Conservation (phyloP, 2,113 vertebrate species). For the Salvator merianae region DNA sequence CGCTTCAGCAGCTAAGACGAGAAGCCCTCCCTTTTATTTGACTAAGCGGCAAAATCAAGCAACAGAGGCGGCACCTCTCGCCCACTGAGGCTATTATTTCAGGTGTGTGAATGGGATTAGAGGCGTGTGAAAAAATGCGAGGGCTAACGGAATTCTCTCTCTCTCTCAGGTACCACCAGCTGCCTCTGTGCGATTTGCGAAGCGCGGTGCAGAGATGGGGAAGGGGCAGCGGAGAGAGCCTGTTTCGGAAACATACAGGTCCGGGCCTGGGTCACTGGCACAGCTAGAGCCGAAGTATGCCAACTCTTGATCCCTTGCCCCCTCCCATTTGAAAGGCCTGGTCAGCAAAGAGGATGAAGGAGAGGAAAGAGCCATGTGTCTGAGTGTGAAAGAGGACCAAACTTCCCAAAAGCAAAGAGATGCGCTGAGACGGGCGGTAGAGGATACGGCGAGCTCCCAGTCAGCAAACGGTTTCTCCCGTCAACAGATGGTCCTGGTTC, state of each 20-base stretch:
- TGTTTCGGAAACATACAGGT: no score
- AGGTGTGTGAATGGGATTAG: constrained; percentile 80
- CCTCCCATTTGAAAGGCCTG: constrained; percentile 76
- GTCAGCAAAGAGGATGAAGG: background rate
- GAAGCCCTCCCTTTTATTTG: background rate
- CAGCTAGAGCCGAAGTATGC: no score
- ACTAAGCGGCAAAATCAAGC: background rate
- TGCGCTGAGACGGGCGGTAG: background rate
- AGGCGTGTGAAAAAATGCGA: constrained; percentile 55
- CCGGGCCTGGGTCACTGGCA: no score
- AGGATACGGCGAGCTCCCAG: background rate
- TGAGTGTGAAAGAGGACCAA: constrained; percentile 80
- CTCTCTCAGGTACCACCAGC: constrained; percentile 42
- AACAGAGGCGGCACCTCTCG: constrained; percentile 64
- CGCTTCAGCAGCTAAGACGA: background rate
- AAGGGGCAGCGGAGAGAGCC: no score
- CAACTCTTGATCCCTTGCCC: constrained; percentile 56
- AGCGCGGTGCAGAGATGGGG: constrained; percentile 19
- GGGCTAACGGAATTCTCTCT: constrained; percentile 49
- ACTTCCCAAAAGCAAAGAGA: constrained; percentile 56
- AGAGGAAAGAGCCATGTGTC: constrained; percentile 35
- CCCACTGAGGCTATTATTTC: constrained; percentile 74
- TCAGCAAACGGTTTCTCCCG: background rate
- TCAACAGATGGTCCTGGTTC: background rate
- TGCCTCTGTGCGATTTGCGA: constrained; percentile 17